Conservation (phyloP, 1,140 invertebrate species). For the Drosophila kohkoa region DNA sequence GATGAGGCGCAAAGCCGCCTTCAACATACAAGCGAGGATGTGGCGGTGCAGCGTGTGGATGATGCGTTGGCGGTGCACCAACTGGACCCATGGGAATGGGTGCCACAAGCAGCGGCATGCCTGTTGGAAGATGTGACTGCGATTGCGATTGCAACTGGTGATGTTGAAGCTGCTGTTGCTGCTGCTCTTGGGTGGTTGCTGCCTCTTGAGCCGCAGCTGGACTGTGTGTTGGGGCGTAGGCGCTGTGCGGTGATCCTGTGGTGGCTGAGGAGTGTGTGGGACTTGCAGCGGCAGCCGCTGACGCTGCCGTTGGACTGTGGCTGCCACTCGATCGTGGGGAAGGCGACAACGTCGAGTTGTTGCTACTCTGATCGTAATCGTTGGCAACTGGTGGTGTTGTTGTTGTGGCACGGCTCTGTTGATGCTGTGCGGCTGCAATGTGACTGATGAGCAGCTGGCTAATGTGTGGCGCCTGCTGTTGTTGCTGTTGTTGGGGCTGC, state of each 20-base stretch:
- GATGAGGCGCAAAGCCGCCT: constrained; percentile 53
- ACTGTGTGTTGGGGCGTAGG: constrained; percentile 55
- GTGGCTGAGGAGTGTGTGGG: constrained; percentile 70
- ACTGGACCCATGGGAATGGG: constrained; percentile 62
- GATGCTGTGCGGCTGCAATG: constrained; percentile 65
- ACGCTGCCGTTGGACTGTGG: constrained; percentile 53
- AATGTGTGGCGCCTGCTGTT: constrained; percentile 66
- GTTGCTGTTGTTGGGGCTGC: constrained; percentile 48
- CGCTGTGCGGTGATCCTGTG: constrained; percentile 69
- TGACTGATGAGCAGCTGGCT: constrained; percentile 76
- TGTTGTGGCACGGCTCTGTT: constrained; percentile 45
- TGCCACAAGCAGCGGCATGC: constrained; percentile 71
- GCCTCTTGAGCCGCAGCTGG: constrained; percentile 40
- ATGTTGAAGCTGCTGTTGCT: constrained; percentile 12
- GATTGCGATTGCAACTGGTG: constrained; percentile 15
- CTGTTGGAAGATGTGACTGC: constrained; percentile 20
- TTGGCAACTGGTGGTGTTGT: constrained; percentile 29
- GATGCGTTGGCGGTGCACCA: constrained; percentile 22
- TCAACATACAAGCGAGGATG: constrained; percentile 71
- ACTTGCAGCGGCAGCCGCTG: constrained; percentile 39
- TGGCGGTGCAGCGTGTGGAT: constrained; percentile 19
- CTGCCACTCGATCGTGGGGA: constrained; percentile 68
- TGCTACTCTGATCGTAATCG: constrained; percentile 75
- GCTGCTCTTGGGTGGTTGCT: constrained; percentile 10
- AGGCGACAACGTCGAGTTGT: constrained; percentile 69